Evolutionary conservation across 2,797 vertebrate species (phyloP).

Genomic region (Coendou prehensilis): DNA sequence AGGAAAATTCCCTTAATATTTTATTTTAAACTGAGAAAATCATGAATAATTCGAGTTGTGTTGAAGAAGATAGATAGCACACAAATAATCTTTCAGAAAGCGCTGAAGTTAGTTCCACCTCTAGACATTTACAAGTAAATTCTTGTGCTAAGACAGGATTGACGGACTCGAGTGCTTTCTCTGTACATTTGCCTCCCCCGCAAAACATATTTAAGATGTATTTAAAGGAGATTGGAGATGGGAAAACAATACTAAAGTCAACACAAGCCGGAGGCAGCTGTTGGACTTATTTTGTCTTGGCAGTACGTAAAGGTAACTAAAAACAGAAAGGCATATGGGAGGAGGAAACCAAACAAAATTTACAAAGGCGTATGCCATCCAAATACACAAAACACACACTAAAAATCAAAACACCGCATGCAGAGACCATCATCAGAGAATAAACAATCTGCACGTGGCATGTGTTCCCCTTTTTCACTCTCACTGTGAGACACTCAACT

Average conservation of each 20-base stretch:
- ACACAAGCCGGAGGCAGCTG: slow-evolving; percentile 60
- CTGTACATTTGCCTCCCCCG: not conserved
- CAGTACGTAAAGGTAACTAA: slow-evolving; percentile 67
- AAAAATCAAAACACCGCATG: slow-evolving; percentile 67
- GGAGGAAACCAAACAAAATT: slow-evolving; percentile 7
- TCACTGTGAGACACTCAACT: slow-evolving; percentile 40
- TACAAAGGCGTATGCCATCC: slow-evolving; percentile 61
- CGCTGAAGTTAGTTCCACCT: not conserved
- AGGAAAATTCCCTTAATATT: slow-evolving; percentile 39
- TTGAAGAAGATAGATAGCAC: slow-evolving; percentile 14
- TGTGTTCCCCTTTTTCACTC: slow-evolving; percentile 56
- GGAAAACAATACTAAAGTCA: slow-evolving; percentile 58
- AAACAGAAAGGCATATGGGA: slow-evolving; percentile 75
- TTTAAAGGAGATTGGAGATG: slow-evolving; percentile 51
- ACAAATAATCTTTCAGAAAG: slow-evolving; percentile 11
- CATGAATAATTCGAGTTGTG: slow-evolving; percentile 36
- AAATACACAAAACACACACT: slow-evolving; percentile 67
- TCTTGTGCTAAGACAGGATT: not conserved
- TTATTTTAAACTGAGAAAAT: slow-evolving; percentile 67
- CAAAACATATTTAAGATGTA: not conserved
- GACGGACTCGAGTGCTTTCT: slow-evolving; percentile 32
- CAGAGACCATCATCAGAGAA: slow-evolving; percentile 54
- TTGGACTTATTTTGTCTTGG: slow-evolving; percentile 71
- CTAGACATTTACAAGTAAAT: slow-evolving; percentile 22
- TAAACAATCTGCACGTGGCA: slow-evolving; percentile 73